Evolutionary conservation across 92 coral and sea anemone genomes (phyloP), one percentile per base, ranked within the genome.

Genomic region (Nematostella vectensis): DNA sequence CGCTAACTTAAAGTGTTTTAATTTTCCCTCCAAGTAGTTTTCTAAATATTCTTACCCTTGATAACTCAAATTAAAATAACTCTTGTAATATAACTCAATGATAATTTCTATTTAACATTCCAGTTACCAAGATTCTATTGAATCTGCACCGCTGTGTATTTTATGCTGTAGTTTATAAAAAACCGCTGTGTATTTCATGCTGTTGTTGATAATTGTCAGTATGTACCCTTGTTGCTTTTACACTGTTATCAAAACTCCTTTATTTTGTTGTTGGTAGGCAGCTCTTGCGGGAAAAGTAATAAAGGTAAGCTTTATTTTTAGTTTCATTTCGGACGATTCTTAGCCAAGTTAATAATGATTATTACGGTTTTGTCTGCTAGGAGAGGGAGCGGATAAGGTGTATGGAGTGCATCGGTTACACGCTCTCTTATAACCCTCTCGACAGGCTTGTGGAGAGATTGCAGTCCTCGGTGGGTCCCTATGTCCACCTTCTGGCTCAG

Each of bases 341-440:
- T 33, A 33, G 40, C 40, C 40, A 33, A 6, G 8, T 6, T 33
- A 33, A 33, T 33, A 33, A 33, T 33, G 15, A 33, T 15, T 33
- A 6, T 6, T 6, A 33, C 40, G 15, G n/a, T n/a, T n/a, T 33
- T 33, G 8, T 15, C 40, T 6, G 11, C 43, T 37, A 91, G 98
- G 93, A 91, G 21, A 77, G 93, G 19, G 98, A 91, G 22, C 78
- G 80, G 24, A 71, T 91, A 11, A 91, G 98, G 9, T 91, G 98
- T 42, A 87, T 91, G 80, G 98, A 91, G 48, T 91, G 98, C 40
- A 77, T 91, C n/a, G 98, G 98, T 10, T 88, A 81, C 50, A 69
- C 69, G 44, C 61, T 91, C 43, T 83, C 98, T 16, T 84, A 85
- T 16, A 94, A 91, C 48, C 84, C 86, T 17, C 77, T 71, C 1